These are phyloP conservation scores for Rotaria sp. DNA, from an alignment of 2,888 invertebrate genomes.

Conservation along the genomic window DNA sequence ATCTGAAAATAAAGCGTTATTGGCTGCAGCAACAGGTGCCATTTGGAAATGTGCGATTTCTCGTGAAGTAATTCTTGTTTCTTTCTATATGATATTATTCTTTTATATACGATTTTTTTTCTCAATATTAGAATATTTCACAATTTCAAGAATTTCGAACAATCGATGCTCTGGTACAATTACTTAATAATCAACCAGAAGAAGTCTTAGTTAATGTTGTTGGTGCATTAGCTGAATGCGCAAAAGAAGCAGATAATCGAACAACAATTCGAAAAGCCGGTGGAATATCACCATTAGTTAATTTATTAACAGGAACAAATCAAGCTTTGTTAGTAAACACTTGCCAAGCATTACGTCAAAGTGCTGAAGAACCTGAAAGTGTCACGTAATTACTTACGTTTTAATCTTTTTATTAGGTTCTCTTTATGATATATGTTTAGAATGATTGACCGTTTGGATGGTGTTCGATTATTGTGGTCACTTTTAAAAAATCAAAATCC, in stretches of 20 bases:
- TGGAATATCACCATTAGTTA: constrained; percentile 72
- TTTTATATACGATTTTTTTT: background rate
- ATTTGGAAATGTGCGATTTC: constrained; percentile 86
- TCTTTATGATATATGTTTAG: constrained; percentile 44
- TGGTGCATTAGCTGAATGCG: constrained; percentile 78
- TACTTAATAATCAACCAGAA: constrained; percentile 65
- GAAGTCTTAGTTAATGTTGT: constrained; percentile 76
- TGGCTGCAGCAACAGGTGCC: constrained; percentile 78
- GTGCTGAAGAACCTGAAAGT: constrained; percentile 57
- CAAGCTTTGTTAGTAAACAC: constrained; percentile 55
- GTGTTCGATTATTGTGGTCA: constrained; percentile 84
- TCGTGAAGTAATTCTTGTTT: background rate
- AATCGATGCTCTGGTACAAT: constrained; percentile 66
- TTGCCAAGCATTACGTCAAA: constrained; percentile 55
- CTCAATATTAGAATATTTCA: constrained; percentile 63
- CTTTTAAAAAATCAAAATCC: constrained; percentile 75
- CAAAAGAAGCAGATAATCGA: constrained; percentile 71
- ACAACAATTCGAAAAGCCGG: constrained; percentile 62
- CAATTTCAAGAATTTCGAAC: constrained; percentile 68
- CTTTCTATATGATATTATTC: background rate
- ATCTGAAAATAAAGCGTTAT: constrained; percentile 64
- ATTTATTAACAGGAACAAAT: constrained; percentile 75
- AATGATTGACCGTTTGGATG: constrained; percentile 77
- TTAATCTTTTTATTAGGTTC: background rate
- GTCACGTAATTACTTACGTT: constrained; percentile 49